Evolutionary conservation across 2,113 vertebrate genomes (phyloP), one percentile per base, ranked within the genome.

Genomic region (Gymnarchus niloticus): DNA sequence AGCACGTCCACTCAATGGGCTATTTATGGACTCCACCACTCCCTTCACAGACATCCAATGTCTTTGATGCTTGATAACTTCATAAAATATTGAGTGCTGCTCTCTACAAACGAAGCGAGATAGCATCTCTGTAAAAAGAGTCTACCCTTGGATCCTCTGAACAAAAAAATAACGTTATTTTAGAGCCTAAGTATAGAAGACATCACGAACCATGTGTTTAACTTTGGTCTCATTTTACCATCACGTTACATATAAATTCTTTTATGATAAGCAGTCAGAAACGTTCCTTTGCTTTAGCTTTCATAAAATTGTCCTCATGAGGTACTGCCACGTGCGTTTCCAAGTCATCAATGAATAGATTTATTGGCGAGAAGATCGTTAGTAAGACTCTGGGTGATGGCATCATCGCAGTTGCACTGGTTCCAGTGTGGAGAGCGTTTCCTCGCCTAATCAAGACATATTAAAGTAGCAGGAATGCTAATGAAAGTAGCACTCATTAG

Each of bases 41-140:
- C 51, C 80, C 80, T 6, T 10, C 12, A 25, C 48, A 82, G 28
- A 48, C 25, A 33, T 41, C 80, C 33, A 6, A 54, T 46, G 28
- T 54, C 80, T 82, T 82, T 82, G 80, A 82, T 82, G 25, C n/a
- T 54, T 82, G 80, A 82, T 56, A 82, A 82, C 80, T 82, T 56
- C 49, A 82, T 82, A 54, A 82, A 56, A 82, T 82, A 82, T 81
- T 81, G 48, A 81, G 25, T 23, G 9, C 46, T 48, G 78, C 78
- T 81, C 49, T 81, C 78, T 48, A 51, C 78, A 51, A 19, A 81
- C 23, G 41, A 81, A 81, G 17, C 25, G 23, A 78, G 76, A 52
- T 52, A 51, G 48, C 80, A 25, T 5, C 25, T 56, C 28, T 82
- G 51, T n/a, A 82, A 82, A 82, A 28, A 82, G 37, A 82, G 12